Base-by-base conservation (phyloP, 2,888 invertebrate species). In the Lottia gigantea region DNA sequence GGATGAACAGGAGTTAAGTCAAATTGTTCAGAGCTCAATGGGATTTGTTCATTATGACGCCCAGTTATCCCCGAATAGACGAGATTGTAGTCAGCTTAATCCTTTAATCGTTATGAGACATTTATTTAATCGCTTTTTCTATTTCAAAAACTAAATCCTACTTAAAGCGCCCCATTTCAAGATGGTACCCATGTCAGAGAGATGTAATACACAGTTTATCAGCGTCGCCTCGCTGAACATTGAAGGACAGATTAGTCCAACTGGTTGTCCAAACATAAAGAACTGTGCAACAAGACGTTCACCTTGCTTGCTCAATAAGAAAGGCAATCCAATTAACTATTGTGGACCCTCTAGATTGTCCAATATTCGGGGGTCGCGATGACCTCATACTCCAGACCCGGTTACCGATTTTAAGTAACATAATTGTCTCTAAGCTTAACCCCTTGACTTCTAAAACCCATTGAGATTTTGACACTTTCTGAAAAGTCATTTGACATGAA, bases 251-350 rank as follows among this genome's bases (percentile, higher is more conserved):
- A 55, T 55, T 55, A 55, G 55, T 12, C 14, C 12, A 19, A 23
- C 23, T 23, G 19, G 55, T 55, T 55, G 55, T 55, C 11, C 23
- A 55, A 55, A 55, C 55, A 55, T 55, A 23, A 55, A 8, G 14
- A 23, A 23, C 55, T 23, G 23, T 23, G 55, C 19, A 14, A 23
- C 23, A 23, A 55, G 55, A 55, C 19, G 23, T 12, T 55, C 55
- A 55, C 19, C 55, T 55, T 55, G 19, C 19, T 55, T 55, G 55
- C 55, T 55, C 55, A n/a, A 55, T 23, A 19, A 19, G 19, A 55
- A 55, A 55, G 55, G 55, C 55, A 23, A 55, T 55, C 23, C 23
- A 55, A 23, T 55, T 55, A 55, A 55, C 55, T 19, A 55, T 55
- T 55, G 55, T 55, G 55, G 19, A 55, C 23, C 7, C 23, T 55